These are phyloP conservation scores for Agelas oroides DNA, from an alignment of 37 sponge, comb jelly and placozoan genomes.

Conservation along the genomic window DNA sequence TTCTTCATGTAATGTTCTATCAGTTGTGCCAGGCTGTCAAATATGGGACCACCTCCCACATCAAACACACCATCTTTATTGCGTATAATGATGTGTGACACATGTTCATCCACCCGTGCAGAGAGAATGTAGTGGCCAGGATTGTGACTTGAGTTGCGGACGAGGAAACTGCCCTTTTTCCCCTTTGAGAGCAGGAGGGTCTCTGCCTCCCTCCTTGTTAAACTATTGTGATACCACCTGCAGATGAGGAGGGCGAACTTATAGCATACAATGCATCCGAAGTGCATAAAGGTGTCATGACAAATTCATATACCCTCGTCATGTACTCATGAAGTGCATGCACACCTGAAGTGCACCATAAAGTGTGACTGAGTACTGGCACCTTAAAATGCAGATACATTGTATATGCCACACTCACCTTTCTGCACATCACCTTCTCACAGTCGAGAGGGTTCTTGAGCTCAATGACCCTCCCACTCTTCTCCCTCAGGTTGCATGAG, in stretches of 20 bases:
- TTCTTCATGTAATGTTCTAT: slow-evolving; percentile 92
- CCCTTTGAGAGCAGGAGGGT: slow-evolving; percentile 82
- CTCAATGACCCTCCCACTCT: slow-evolving; percentile 84
- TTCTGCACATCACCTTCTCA: slow-evolving; percentile 88
- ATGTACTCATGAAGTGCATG: too few species aligned
- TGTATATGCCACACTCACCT: slow-evolving; percentile 43
- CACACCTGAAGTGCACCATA: too few species aligned
- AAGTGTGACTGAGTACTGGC: too few species aligned
- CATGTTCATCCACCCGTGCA: slow-evolving; percentile 60
- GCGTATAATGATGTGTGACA: slow-evolving; percentile 80
- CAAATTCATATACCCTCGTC: too few species aligned
- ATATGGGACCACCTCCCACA: slow-evolving; percentile 89
- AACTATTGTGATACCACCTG: slow-evolving; percentile 92
- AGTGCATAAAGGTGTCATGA: too few species aligned
- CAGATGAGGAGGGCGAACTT: too few species aligned
- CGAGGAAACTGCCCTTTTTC: slow-evolving; percentile 86
- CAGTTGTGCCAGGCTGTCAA: too few species aligned
- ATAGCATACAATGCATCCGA: too few species aligned
- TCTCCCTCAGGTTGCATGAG: slow-evolving; percentile 88
- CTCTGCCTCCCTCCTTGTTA: slow-evolving; percentile 89
- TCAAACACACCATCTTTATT: slow-evolving; percentile 78
- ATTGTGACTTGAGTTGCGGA: slow-evolving; percentile 85
- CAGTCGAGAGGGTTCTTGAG: slow-evolving; percentile 80
- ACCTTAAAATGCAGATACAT: too few species aligned
- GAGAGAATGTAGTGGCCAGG: slow-evolving; percentile 91